Percentiles rank a stretch among this genome's conserved stretches.
phyloP scores from a whole-genome alignment of 2,888 invertebrate genomes.

The Trileptium ribeirensis region DNA sequence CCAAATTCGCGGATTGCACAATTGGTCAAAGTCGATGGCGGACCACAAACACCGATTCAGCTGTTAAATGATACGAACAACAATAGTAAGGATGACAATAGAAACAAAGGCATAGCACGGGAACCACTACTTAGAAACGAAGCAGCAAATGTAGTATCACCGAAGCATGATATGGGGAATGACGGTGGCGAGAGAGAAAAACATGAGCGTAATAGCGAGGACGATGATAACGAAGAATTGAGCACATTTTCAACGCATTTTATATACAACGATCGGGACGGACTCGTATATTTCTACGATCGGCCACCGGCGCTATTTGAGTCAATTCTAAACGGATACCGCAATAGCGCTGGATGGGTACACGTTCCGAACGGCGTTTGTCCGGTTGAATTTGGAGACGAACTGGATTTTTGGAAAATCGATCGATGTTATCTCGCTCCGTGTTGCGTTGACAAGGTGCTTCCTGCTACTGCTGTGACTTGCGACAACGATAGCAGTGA shows the following conservation, averaged over 20 bases:
- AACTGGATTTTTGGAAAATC: constrained; percentile 52
- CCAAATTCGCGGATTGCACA: background rate
- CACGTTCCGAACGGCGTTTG: constrained; percentile 54
- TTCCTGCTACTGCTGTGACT: background rate
- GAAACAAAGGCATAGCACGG: background rate
- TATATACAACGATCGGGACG: background rate
- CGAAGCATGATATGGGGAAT: background rate
- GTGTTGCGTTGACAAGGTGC: background rate
- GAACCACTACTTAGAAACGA: background rate
- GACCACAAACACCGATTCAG: background rate
- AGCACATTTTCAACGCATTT: too few species aligned
- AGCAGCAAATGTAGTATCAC: background rate
- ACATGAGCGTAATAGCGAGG: too few species aligned
- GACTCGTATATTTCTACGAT: constrained; percentile 41
- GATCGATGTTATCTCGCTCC: background rate
- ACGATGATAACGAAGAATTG: background rate
- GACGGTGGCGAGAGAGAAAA: background rate
- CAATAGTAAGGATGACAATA: background rate
- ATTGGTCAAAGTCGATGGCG: background rate
- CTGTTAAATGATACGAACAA: background rate
- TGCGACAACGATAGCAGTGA: background rate
- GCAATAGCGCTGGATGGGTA: constrained; percentile 44
- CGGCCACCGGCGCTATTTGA: constrained; percentile 42
- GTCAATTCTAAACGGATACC: constrained; percentile 44
- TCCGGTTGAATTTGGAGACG: constrained; percentile 54